Evolutionary conservation across 1,140 invertebrate species (phyloP), one percentile per base, ranked within the genome.

Genomic region (Cotesia vestalis): DNA sequence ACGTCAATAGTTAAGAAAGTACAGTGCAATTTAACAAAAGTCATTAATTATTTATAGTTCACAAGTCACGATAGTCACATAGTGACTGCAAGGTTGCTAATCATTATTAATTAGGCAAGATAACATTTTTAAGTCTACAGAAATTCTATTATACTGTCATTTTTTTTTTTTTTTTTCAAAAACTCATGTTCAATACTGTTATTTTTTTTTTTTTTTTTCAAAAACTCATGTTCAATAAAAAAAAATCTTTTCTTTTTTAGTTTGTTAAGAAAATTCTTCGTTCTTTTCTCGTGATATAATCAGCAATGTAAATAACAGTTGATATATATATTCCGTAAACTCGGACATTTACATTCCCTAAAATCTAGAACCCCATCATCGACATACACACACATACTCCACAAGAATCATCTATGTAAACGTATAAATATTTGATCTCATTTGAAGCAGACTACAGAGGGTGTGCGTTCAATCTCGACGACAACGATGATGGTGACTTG

Each of bases 371-470:
- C n/a, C 36, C 12, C 14, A 17, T 38, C 14, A n/a, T 8, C 6
- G 6, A 46, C 40, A 46, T 11, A 11, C 40, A 40, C 38, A 40
- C 1, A 46, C 5, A 46, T 11, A 46, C 40, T 3, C 40, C 4
- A 46, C 40, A 46, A 11, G 11, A 12, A 51, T 20, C 34, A 51
- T 4, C 60, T 62, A 12, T 64, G 38, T 38, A 64, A 64, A 51
- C 62, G 62, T 36, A 64, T 64, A 64, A 64, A 64, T 64, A 64
- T 64, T 64, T 64, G 62, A 64, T 64, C 62, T 64, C 40, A 38
- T 64, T 64, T 64, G 20, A 14, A 51, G 20, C 62, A 51, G 62
- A 9, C 11, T 14, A 20, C 5, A 57, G 62, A 64, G 62, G 14
- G 62, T 12, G 62, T 20, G 40, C 57, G 20, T 64, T 64, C 38